Base-by-base conservation (phyloP, 2,797 vertebrate genomes). In the Australoheros facetus region DNA sequence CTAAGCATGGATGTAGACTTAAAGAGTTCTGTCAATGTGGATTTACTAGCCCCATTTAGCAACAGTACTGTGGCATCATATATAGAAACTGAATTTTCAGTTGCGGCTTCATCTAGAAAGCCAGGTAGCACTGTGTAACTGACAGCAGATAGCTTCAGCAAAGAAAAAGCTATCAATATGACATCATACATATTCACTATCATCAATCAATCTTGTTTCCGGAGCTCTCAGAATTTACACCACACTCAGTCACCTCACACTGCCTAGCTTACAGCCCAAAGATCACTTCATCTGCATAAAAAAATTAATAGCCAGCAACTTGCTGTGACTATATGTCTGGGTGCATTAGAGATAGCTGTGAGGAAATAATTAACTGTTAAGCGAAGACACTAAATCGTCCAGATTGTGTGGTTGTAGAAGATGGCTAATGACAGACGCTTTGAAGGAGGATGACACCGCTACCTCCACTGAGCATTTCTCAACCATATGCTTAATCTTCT, bases 401-500 rank as follows among this genome's bases (percentile, higher is more conserved):
- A 74, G 45, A 80, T 51, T 53, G 42, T 59, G 21, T 64, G 37
- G 4, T 8, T 66, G 59, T 42, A 76, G 66, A 14, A 4, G 34
- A 70, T 4, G 59, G 48, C 48, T 19, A 2, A 53, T 14, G 59
- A 79, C 87, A 89, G 86, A 88, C 82, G 80, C 78, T 77, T 53
- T 37, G 37, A 58, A 81, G 56, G 66, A 76, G 54, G 48, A 84
- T 73, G 71, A n/a, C 12, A 17, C 74, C 23, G 45, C 51, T 19
- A 53, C 19, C 73, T 73, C 74, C 37, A 37, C 73, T 73, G 64
- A 85, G 34, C 53, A 71, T 59, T 73, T 81, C 78, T 71, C 59
- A 56, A 86, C 80, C 93, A 92, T 90, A 91, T 86, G 88, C 69
- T 85, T 92, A 93, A 94, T 89, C 90, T 87, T 79, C 75, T 93